Base-by-base conservation (phyloP, 2,888 invertebrate genomes). In the Vanessa cardui region DNA sequence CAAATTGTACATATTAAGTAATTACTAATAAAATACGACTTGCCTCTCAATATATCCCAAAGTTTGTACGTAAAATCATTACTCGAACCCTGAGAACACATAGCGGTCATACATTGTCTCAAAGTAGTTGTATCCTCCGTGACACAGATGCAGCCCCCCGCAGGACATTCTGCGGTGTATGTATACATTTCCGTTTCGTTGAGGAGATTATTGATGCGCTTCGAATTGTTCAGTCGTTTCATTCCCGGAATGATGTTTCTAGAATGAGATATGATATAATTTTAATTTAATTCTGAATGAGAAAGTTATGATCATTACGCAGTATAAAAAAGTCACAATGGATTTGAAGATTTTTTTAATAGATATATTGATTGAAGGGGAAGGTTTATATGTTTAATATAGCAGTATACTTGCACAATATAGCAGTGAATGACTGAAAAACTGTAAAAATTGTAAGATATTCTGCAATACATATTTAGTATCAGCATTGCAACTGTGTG, bases 21-120 rank as follows among this genome's bases (percentile, higher is more conserved):
- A 9, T 15, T 9, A 15, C 45, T 1, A 21, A 33, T 54, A 2
- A 39, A 45, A 8, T 15, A 12, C 64, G 72, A 50, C 1, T 33
- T 72, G 91, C 93, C 93, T 85, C 86, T 84, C 44, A 93, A 79
- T 47, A 93, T 85, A 81, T 93, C 93, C 92, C 93, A 93, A 4
- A 93, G 82, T 70, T 86, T 88, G 71, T 92, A 93, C 1, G 92
- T 93, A 59, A 93, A 93, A 69, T 93, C 93, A 58, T 93, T 92
- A 60, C 92, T 92, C 0, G 92, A 92, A 0, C 93, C 92, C 0
- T 73, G 72, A 0, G 73, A 68, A 5, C 79, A 78, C 86, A 93
- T 85, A 1, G 78, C 75, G 0, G 71, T 74, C 20, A 93, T 74
- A 58, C 90, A 89, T 70, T 91, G 88, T 47, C 81, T 78, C 18